These are phyloP conservation scores for Operophtera brumata DNA, from an alignment of 2,888 invertebrate genomes.

Conservation along the genomic window DNA sequence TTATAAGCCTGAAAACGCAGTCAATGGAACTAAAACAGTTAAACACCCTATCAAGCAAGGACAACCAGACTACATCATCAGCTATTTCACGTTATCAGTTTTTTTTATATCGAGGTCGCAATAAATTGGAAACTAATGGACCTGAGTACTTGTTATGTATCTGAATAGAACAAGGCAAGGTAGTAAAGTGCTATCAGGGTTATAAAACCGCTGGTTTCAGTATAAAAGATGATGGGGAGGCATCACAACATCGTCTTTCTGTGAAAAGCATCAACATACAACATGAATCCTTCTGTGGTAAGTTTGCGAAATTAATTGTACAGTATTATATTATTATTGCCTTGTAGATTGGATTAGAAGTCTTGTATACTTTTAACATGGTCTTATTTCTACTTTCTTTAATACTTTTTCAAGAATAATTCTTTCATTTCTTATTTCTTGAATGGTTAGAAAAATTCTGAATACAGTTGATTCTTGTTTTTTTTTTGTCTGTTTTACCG, in stretches of 20 bases:
- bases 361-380: too few relatives aligned
- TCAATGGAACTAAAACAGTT: neutral
- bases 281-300: constrained; percentile 16
- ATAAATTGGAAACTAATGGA: constrained; percentile 10
- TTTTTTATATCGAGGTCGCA: constrained; percentile 6
- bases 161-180: constrained; percentile 19
- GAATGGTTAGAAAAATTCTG: too few relatives aligned
- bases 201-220: constrained; percentile 13
- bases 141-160: constrained; percentile 14
- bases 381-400: too few relatives aligned
- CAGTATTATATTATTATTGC: too few relatives aligned
- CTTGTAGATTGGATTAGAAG: too few relatives aligned
- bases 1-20: neutral
- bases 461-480: too few relatives aligned
- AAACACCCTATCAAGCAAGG: neutral
- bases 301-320: neutral
- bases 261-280: constrained; percentile 1
- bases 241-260: neutral
- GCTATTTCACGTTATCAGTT: neutral
- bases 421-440: too few relatives aligned
- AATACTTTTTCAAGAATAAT: too few relatives aligned
- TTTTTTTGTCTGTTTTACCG: too few relatives aligned
- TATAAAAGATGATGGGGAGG: constrained; percentile 12
- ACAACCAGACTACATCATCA: neutral
- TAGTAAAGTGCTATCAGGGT: constrained; percentile 19